These are phyloP conservation scores for Dione vanillae DNA, from an alignment of 2,888 invertebrate species.

Conservation along the genomic window DNA sequence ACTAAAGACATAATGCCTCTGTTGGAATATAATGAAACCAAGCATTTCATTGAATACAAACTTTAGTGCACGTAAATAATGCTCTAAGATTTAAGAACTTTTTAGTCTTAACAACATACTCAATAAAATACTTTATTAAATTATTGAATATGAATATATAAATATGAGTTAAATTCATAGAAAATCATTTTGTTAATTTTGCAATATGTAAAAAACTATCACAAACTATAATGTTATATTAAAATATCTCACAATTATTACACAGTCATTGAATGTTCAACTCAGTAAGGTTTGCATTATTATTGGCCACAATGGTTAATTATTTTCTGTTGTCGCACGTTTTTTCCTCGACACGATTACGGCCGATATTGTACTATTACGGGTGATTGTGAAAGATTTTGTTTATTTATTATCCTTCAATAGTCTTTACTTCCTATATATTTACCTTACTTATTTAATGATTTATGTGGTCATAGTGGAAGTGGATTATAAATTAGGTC, in stretches of 20 bases:
- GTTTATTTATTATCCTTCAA: slow-evolving; percentile 13
- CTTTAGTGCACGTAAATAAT: too few relatives aligned
- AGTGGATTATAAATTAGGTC: neutral
- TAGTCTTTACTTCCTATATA: slow-evolving; percentile 8
- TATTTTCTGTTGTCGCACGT: slow-evolving; percentile 78
- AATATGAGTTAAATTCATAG: neutral
- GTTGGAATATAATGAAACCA: too few relatives aligned
- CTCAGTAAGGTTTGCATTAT: slow-evolving; percentile 40
- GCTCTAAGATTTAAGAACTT: too few relatives aligned
- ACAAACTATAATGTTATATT: slow-evolving; percentile 10
- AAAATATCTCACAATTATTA: slow-evolving; percentile 39
- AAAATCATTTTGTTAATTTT: neutral
- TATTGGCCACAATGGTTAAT: slow-evolving; percentile 70
- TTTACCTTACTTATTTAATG: neutral
- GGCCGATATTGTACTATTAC: slow-evolving; percentile 61
- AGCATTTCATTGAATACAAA: too few relatives aligned
- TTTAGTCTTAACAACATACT: too few relatives aligned
- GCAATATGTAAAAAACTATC: neutral
- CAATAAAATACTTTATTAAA: too few relatives aligned
- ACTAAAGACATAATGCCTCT: too few relatives aligned
- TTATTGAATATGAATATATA: too few relatives aligned
- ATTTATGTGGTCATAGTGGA: neutral
- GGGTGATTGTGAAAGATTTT: slow-evolving; percentile 64
- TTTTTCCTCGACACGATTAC: slow-evolving; percentile 80
- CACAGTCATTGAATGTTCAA: slow-evolving; percentile 24